Evolutionary conservation across 1,140 invertebrate genomes (phyloP).

Genomic region (Charaxes varanes): DNA sequence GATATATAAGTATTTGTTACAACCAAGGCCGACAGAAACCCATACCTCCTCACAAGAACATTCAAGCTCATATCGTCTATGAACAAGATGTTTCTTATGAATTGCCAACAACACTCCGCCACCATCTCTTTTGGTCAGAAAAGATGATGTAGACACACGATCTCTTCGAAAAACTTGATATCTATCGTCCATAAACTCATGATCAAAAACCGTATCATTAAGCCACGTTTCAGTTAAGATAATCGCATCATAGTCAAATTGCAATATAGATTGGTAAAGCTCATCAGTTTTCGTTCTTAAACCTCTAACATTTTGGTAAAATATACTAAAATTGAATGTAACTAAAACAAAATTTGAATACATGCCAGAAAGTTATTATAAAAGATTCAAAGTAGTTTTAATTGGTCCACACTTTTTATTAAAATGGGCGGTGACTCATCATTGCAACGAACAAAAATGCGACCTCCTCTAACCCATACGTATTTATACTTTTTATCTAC

Average conservation of each 20-base stretch:
- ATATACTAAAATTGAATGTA: constrained; percentile 1
- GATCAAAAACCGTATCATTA: background rate
- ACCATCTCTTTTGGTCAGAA: no score
- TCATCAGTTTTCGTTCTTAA: background rate
- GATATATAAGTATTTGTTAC: background rate
- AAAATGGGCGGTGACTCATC: background rate
- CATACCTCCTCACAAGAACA: background rate
- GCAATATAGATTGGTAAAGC: no score
- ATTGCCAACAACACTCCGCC: no score
- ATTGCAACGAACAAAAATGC: constrained; percentile 3
- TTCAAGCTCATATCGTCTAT: background rate
- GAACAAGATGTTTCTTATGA: no score
- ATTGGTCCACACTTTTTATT: background rate
- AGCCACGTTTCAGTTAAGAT: background rate
- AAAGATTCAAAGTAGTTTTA: background rate
- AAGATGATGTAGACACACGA: background rate
- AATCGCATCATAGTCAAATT: no score
- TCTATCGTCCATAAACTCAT: background rate
- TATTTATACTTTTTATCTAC: constrained; percentile 1
- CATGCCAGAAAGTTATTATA: background rate
- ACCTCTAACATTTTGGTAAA: background rate
- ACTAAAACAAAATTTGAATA: background rate
- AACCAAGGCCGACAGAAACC: background rate
- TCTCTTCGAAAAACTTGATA: background rate
- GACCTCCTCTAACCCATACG: constrained; percentile 1